Conservation (phyloP, 1,140 invertebrate genomes). For the Oncopeltus fasciatus region DNA sequence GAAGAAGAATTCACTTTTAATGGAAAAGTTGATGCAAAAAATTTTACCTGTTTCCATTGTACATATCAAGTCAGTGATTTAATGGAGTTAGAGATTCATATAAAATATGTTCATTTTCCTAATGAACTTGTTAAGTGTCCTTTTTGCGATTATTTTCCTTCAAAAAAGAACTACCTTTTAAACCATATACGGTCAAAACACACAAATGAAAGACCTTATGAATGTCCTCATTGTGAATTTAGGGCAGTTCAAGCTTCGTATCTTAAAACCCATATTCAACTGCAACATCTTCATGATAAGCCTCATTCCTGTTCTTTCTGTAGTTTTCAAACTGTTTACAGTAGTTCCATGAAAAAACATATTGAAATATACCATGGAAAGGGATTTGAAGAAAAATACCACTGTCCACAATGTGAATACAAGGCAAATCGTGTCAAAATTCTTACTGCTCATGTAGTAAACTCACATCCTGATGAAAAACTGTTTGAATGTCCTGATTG, state of each 20-base stretch:
- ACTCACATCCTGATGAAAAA: background rate
- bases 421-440: background rate
- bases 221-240: background rate
- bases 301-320: background rate
- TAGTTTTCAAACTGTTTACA: background rate
- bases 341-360: background rate
- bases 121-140: background rate
- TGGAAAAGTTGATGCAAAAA: no score
- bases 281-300: background rate
- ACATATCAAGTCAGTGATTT: no score
- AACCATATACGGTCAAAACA: background rate
- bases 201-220: background rate
- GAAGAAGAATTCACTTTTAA: no score
- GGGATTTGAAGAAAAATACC: background rate
- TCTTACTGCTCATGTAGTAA: background rate
- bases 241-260: background rate
- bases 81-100: no score
- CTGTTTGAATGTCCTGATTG: background rate
- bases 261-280: background rate
- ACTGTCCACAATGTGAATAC: background rate
- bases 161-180: background rate
- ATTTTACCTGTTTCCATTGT: no score
- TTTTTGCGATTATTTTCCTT: background rate
- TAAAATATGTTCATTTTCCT: no score
- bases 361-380: background rate